Evolutionary conservation across 1,140 invertebrate genomes (phyloP), one percentile per base, ranked within the genome.

Genomic region (Penaeus indicus): DNA sequence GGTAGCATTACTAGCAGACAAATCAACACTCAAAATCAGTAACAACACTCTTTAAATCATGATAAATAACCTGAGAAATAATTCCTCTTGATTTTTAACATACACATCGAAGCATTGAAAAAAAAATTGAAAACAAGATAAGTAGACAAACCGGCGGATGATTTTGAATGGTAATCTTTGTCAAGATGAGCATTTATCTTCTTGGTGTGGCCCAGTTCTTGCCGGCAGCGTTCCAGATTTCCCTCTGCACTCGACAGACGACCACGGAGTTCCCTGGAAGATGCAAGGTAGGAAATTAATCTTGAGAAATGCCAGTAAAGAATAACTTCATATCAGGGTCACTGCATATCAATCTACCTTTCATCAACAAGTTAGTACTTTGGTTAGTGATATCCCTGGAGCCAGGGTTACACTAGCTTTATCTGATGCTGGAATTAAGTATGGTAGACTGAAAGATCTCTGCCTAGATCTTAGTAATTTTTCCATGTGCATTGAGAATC

Each of bases 171-270:
- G 38, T 86, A 79, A 54, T 86, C 85, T 47, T 86, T 77, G 10
- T 86, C 85, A 60, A 86, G 61, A 78, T 62, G 85, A 8, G 85
- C 62, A 86, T 69, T 86, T 27, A 80, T 77, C 18, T 86, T 86
- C 77, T 86, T 86, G 32, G n/a, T 81, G 8, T 86, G 85, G n/a
- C 32, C 25, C n/a, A 86, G 85, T 27, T 86, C 85, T 25, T 81
- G 85, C 38, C 63, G 75, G 54, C 85, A 86, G 27, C 85, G 62
- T 18, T 81, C 78, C 60, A 86, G 60, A 54, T 86, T 63, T 38
- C 62, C 75, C 32, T 86, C 85, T 32, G 78, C 42, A 81, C 32
- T 32, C 16, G 32, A 63, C 60, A 86, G 27, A 13, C 78, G 64
- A 21, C 38, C 42, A 63, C 78, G 77, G 11, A 86, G 85, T n/a